Conservation (phyloP, 2,888 invertebrate species). For the Drosophila phalerata region DNA sequence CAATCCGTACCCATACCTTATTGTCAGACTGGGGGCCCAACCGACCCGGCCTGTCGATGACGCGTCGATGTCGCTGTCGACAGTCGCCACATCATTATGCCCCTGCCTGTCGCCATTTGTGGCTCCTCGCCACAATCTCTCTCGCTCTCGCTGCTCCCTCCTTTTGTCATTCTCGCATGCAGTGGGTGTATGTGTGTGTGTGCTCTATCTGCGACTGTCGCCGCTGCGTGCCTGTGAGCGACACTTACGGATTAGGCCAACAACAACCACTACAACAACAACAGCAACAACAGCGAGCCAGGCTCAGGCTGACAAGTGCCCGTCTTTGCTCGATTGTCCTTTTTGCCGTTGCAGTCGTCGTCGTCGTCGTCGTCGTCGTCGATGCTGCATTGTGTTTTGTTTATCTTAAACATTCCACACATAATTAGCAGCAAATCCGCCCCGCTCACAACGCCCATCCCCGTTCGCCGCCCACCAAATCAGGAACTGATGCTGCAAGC, state of each 20-base stretch:
- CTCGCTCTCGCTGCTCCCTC: background rate
- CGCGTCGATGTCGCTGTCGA: conserved; percentile 65
- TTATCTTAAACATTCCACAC: conserved; percentile 80
- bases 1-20: background rate
- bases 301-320: conserved; percentile 63
- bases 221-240: conserved; percentile 77
- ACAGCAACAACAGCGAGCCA: conserved; percentile 42
- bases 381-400: conserved; percentile 71
- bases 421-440: conserved; percentile 76
- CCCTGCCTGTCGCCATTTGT: conserved; percentile 28
- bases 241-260: conserved; percentile 80
- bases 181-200: conserved; percentile 46
- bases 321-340: conserved; percentile 69
- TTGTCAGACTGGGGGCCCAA: background rate
- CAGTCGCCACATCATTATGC: conserved; percentile 67
- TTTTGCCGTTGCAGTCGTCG: conserved; percentile 52
- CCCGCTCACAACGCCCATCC: conserved; percentile 33
- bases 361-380: conserved; percentile 12
- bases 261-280: conserved; percentile 41
- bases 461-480: background rate
- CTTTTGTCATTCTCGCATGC: background rate
- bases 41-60: conserved; percentile 61
- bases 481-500: conserved; percentile 44
- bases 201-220: conserved; percentile 76
- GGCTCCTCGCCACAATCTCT: conserved; percentile 27